Evolutionary conservation across 2,797 vertebrate species (phyloP).

Genomic region (Poecilia picta): DNA sequence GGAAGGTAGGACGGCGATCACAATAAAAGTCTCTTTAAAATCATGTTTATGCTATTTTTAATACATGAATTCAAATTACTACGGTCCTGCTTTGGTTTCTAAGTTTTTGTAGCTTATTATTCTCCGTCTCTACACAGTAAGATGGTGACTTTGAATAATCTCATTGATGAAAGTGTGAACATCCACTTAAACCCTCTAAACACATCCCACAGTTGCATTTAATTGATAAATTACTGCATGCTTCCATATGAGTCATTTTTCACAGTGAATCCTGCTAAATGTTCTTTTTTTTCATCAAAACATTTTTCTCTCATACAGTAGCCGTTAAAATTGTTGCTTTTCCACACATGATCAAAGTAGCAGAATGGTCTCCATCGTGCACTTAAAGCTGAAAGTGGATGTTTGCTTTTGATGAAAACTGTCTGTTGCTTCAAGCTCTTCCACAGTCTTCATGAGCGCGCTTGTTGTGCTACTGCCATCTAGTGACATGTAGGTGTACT

Average conservation of each 20-base stretch:
- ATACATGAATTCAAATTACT: not conserved
- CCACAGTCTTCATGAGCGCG: not conserved
- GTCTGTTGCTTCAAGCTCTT: conserved; percentile 4
- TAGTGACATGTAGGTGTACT: conserved; percentile 30
- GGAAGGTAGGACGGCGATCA: conserved; percentile 69
- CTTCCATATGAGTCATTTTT: conserved; percentile 11
- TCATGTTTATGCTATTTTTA: not conserved
- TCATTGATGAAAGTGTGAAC: conserved; percentile 9
- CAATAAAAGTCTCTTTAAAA: conserved; percentile 1
- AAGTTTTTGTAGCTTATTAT: not conserved
- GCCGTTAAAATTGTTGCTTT: conserved; percentile 24
- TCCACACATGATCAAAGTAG: conserved; percentile 38
- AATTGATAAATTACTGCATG: conserved; percentile 27
- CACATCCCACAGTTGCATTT: conserved; percentile 7
- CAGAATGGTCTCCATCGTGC: conserved; percentile 23
- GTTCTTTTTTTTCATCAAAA: conserved; percentile 21
- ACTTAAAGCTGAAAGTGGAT: conserved; percentile 18
- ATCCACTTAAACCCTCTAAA: not conserved
- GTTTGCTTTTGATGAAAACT: conserved; percentile 24
- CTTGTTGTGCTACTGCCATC: conserved; percentile 66
- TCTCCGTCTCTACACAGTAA: not conserved
- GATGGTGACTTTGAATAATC: not conserved
- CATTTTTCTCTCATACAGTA: conserved; percentile 24
- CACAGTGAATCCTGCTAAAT: conserved; percentile 23
- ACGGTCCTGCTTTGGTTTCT: not conserved